Percentiles rank a stretch among this genome's conserved stretches.
phyloP scores from a whole-genome alignment of 2,888 invertebrate genomes.

The Horisme vitalbata region DNA sequence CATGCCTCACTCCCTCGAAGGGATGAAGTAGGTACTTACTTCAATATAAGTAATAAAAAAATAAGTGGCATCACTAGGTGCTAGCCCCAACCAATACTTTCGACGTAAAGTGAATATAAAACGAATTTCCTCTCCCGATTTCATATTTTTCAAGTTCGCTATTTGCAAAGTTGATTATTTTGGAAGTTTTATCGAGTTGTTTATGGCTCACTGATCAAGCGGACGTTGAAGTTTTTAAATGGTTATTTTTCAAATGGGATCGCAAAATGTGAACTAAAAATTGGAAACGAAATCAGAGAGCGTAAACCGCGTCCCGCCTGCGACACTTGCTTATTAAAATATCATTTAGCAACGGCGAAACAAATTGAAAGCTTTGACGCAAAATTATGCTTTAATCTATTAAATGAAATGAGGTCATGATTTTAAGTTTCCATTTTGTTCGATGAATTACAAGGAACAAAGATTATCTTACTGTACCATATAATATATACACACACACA shows the following conservation, averaged over 20 bases:
- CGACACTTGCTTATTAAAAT: constrained; percentile 30
- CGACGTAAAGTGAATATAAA: not conserved
- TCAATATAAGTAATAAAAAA: too few relatives aligned
- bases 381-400: constrained; percentile 20
- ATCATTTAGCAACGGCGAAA: constrained; percentile 23
- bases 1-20: too few relatives aligned
- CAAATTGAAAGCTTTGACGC: constrained; percentile 20
- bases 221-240: constrained; percentile 4
- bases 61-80: too few relatives aligned
- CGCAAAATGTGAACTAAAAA: constrained; percentile 11
- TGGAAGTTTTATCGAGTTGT: constrained; percentile 16
- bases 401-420: not conserved
- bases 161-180: constrained; percentile 19
- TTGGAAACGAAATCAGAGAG: constrained; percentile 6
- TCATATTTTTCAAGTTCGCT: constrained; percentile 14
- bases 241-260: constrained; percentile 7
- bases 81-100: not conserved
- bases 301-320: constrained; percentile 13
- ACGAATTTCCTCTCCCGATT: constrained; percentile 5
- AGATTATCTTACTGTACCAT: too few relatives aligned
- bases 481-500: too few relatives aligned
- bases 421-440: not conserved
- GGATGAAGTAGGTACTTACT: too few relatives aligned
- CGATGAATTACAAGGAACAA: not conserved
- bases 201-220: constrained; percentile 9